These are phyloP conservation scores for Oegoconia quadripuncta DNA, from an alignment of 2,888 invertebrate species.

Conservation along the genomic window DNA sequence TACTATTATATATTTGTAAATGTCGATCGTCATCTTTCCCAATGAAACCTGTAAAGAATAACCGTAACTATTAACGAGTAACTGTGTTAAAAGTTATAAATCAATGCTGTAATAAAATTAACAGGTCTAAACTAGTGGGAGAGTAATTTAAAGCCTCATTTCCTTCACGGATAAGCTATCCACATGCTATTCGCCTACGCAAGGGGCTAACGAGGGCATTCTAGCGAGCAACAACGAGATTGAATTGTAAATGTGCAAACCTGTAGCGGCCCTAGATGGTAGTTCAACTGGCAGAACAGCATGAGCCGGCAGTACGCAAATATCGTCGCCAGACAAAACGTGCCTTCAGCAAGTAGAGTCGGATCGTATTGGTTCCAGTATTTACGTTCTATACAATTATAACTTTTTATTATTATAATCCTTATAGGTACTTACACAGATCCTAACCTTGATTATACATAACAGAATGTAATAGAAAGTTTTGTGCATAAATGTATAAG, in stretches of 20 bases:
- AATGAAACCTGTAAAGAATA: conserved; percentile 74
- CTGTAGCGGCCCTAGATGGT: conserved; percentile 81
- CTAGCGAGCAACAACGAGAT: conserved; percentile 26
- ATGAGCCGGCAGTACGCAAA: conserved; percentile 82
- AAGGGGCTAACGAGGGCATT: conserved; percentile 32
- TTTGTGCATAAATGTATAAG: too few species aligned
- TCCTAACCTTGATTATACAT: too few species aligned
- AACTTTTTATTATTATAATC: neutral
- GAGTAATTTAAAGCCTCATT: conserved; percentile 2
- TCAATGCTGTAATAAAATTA: neutral
- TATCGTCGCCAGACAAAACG: conserved; percentile 82
- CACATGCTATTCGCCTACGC: conserved; percentile 2
- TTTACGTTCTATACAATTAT: conserved; percentile 79
- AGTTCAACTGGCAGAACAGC: conserved; percentile 81
- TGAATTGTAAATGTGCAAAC: conserved; percentile 32
- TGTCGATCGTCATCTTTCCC: conserved; percentile 83
- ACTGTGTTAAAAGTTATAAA: neutral
- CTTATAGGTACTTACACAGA: too few species aligned
- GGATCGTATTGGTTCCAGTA: conserved; percentile 83
- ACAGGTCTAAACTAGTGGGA: neutral
- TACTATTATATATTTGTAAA: conserved; percentile 80
- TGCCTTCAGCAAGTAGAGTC: conserved; percentile 81
- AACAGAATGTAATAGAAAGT: too few species aligned
- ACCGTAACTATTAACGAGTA: neutral
- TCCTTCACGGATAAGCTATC: neutral